phyloP scores from a whole-genome alignment of 2,888 invertebrate genomes.

The Athetis lepigone region DNA sequence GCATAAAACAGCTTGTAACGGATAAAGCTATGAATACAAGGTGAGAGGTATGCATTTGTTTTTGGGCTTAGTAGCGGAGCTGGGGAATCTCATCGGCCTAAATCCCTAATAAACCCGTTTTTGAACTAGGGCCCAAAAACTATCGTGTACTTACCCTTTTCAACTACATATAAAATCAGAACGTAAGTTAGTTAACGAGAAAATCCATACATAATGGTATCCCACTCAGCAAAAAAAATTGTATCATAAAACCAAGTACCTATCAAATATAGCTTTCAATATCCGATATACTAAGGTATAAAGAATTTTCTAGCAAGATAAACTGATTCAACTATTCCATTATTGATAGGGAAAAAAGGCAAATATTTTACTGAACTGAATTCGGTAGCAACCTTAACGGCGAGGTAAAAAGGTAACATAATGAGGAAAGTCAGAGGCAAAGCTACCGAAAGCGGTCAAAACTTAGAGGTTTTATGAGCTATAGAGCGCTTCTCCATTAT shows the following conservation, averaged over 20 bases:
- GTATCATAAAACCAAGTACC: not conserved
- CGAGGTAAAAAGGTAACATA: conserved; percentile 25
- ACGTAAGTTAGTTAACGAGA: too few relatives aligned
- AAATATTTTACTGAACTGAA: conserved; percentile 33
- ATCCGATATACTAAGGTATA: not conserved
- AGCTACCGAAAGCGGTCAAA: not conserved
- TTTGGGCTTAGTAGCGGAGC: too few relatives aligned
- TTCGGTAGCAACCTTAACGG: conserved; percentile 13
- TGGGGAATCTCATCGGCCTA: too few relatives aligned
- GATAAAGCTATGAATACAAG: too few relatives aligned
- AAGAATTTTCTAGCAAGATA: not conserved
- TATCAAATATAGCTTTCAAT: not conserved
- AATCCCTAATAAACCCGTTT: too few relatives aligned
- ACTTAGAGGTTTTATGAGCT: conserved; percentile 4
- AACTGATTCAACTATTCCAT: conserved; percentile 12
- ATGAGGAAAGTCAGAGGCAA: conserved; percentile 38
- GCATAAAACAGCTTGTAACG: too few relatives aligned
- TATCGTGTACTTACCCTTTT: too few relatives aligned
- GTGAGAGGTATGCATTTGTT: too few relatives aligned
- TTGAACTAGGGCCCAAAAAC: too few relatives aligned
- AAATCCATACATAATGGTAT: too few relatives aligned
- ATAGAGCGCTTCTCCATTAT: not conserved
- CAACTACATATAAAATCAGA: too few relatives aligned
- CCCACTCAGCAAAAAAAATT: too few relatives aligned
- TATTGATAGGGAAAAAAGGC: conserved; percentile 15